These are phyloP conservation scores for Bradypodion ventrale DNA, from an alignment of 2,797 vertebrate genomes.

Conservation along the genomic window DNA sequence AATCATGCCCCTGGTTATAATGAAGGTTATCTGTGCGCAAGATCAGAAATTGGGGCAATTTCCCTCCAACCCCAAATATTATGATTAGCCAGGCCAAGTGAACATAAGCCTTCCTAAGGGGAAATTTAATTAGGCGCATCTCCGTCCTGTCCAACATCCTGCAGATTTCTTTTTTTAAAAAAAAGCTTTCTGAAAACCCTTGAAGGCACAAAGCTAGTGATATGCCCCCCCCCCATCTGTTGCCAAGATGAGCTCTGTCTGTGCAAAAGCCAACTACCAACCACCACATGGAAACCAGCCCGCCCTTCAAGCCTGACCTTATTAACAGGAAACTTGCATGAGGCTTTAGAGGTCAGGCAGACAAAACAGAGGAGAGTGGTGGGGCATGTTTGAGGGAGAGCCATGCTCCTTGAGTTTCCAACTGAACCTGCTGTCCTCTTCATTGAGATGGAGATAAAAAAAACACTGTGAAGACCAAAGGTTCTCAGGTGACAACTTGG, in stretches of 20 bases:
- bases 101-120: background rate
- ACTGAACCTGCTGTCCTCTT: background rate
- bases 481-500: too few species aligned
- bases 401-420: background rate
- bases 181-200: background rate
- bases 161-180: conserved; percentile 19
- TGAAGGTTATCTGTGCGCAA: background rate
- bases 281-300: background rate
- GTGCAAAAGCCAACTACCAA: background rate
- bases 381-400: background rate
- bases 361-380: background rate
- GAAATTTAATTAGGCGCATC: conserved; percentile 30
- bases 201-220: conserved; percentile 28
- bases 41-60: background rate
- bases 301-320: background rate
- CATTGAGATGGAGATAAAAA: background rate
- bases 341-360: background rate
- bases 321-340: background rate
- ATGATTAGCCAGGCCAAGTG: background rate
- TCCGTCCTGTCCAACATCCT: conserved; percentile 4
- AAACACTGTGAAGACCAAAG: background rate
- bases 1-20: background rate
- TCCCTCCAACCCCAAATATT: conserved; percentile 1
- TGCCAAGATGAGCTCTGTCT: conserved; percentile 22
- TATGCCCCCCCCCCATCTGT: conserved; percentile 28